A percentile compares a stretch with the other conserved stretches of the same genome.
Conservation (phyloP, 2,113 vertebrate genomes). For the Delphinus delphis region DNA sequence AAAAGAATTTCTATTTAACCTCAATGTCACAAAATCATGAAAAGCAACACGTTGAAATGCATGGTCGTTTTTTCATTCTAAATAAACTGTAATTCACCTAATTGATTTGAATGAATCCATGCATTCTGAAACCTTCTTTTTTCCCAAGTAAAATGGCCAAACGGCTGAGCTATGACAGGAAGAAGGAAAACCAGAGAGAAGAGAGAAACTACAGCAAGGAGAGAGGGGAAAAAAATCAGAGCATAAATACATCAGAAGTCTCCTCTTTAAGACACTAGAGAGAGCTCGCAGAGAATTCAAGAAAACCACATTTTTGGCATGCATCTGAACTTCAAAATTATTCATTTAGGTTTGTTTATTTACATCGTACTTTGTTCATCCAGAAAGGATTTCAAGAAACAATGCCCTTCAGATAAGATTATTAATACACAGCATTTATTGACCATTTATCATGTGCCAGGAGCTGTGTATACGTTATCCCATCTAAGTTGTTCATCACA, state of each 20-base stretch:
- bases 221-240: neutral
- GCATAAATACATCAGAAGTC: neutral
- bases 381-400: neutral
- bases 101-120: constrained; percentile 22
- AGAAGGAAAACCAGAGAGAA: neutral
- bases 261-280: neutral
- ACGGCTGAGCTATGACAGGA: neutral
- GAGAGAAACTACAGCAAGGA: neutral
- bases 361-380: neutral
- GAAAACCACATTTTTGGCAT: constrained; percentile 32
- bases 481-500: neutral
- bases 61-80: constrained; percentile 44
- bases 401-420: neutral
- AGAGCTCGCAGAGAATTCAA: neutral
- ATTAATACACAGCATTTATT: neutral
- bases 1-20: constrained; percentile 39
- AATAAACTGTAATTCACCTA: constrained; percentile 53
- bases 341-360: neutral
- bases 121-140: neutral
- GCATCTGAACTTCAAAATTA: neutral
- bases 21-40: constrained; percentile 41
- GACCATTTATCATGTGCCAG: neutral
- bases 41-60: constrained; percentile 40
- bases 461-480: neutral
- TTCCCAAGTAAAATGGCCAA: neutral